Conservation (phyloP, 2,113 vertebrate species). For the Burhinus bistriatus region DNA sequence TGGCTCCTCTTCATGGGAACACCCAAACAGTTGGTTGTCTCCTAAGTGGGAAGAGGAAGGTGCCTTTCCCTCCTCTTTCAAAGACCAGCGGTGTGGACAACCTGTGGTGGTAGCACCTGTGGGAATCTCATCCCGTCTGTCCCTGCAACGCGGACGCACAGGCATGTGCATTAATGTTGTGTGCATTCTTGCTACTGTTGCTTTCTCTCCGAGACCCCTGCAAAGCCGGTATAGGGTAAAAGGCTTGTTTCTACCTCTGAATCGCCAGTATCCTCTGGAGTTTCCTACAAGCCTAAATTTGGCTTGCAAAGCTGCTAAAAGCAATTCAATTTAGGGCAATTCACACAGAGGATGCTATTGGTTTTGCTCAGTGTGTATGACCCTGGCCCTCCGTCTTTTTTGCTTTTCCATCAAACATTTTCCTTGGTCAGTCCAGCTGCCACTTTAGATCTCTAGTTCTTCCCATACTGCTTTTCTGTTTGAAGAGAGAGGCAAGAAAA, state of each 20-base stretch:
- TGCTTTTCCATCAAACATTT: neutral
- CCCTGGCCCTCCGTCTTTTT: neutral
- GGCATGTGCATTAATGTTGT: rapidly evolving
- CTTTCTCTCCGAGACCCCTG: neutral
- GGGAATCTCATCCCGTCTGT: neutral
- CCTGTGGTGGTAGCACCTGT: neutral
- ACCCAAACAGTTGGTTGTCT: neutral
- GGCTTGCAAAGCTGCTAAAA: neutral
- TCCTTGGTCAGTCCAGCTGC: neutral
- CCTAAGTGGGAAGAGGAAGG: neutral
- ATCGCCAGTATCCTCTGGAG: neutral
- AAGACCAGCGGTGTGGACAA: neutral
- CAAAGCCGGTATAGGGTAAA: neutral
- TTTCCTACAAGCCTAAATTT: neutral
- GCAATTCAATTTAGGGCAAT: neutral
- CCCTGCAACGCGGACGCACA: rapidly evolving
- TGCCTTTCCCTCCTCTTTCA: neutral
- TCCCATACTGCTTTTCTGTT: neutral
- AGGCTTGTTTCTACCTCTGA: neutral
- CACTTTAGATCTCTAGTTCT: neutral
- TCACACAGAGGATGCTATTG: neutral
- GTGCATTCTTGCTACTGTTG: neutral
- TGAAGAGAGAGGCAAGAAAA: neutral
- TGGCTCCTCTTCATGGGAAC: neutral
- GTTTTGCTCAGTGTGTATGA: neutral